Evolutionary conservation across 2,113 vertebrate genomes (phyloP), one percentile per base, ranked within the genome.

Genomic region (Plecturocebus donacophilus): DNA sequence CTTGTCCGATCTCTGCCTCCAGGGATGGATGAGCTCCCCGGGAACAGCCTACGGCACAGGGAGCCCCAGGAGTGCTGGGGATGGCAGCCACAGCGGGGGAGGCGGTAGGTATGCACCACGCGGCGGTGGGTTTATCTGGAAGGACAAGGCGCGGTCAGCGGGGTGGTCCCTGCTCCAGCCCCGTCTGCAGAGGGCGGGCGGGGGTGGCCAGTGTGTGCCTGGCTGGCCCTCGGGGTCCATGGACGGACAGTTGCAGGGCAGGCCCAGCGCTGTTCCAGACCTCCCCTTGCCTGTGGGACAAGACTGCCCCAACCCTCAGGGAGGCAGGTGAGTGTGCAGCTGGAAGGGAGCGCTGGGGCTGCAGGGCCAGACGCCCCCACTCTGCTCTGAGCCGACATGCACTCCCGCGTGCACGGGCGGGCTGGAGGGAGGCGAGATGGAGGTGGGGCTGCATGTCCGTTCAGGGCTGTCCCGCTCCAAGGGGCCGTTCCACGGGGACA

Each of bases 21-120:
- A 99, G 82, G 99, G 99, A 96, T 99, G 99, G 97, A 99, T 99
- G 49, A 99, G 99, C 98, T 99, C 99, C 68, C 99, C 99, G 0
- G 99, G 97, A 99, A 99, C 80, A 99, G 99, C 90, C 99, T 99
- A 98, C 99, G 99, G 98, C 99, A 99, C 98, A 99, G 98, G 2
- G 99, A 99, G 0, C 96, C 95, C 99, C 99, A 99, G 19, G 99
- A 99, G 98, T 99, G 99, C 97, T 97, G 99, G 47, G 99, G 99
- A 97, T 99, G 99, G 95, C 99, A 99, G 98, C 99, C 99, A 97
- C 99, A 99, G 54, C 99, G 99, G 25, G 99, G 99, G 45, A 99
- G 99, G 87, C 99, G 99, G 98, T 99, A 99, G 0, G 96, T 99
- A 96, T 98, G 98, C 1, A 99, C 95, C 98, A 99, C 99, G 0